Evolutionary conservation across 1,140 invertebrate genomes (phyloP), one percentile per base, ranked within the genome.

Genomic region (Cyrtorhinus lividipennis): DNA sequence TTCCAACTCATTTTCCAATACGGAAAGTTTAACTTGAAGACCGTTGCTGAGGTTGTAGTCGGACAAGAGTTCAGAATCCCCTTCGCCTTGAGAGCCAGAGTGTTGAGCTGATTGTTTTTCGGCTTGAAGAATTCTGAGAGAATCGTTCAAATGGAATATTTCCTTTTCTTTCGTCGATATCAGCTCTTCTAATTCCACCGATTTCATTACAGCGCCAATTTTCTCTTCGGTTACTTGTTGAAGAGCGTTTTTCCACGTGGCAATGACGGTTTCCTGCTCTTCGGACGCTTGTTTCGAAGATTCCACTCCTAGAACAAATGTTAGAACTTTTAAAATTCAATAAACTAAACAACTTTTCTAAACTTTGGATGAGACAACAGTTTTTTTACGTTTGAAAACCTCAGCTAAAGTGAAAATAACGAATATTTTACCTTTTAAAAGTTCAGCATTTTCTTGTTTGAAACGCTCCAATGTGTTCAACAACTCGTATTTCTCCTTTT

Each of bases 101-200:
- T 75, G 72, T 20, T 74, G 69, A 0, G 61, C 61, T 15, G 73
- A 68, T 22, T 74, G 71, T 57, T 72, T 74, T 23, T 73, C 59
- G 13, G 79, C 72, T 66, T 84, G 80, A 67, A 79, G 77, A 48
- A 62, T 64, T 27, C 5, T 30, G 13, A 46, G 46, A 5, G 27
- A 45, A n/a, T 67, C 48, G n/a, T 59, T 59, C 58, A 30, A 30
- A 26, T 59, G 5, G 13, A n/a, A 59, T 18, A n/a, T 59, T 27
- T 26, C 25, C n/a, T 30, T 59, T 30, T 27, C 27, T 59, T 59
- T 59, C 13, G 25, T 2, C 24, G 25, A 63, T 20, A 68, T 20
- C 62, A 66, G 64, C 53, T 68, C 67, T 64, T 67, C 68, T 2
- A 68, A 8, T 64, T 66, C 67, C 0, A 65, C 46, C 26, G 59